Percentiles rank a stretch among this genome's conserved stretches.
phyloP scores from a whole-genome alignment of 2,797 vertebrate genomes.

The Glyptemys insculpta region DNA sequence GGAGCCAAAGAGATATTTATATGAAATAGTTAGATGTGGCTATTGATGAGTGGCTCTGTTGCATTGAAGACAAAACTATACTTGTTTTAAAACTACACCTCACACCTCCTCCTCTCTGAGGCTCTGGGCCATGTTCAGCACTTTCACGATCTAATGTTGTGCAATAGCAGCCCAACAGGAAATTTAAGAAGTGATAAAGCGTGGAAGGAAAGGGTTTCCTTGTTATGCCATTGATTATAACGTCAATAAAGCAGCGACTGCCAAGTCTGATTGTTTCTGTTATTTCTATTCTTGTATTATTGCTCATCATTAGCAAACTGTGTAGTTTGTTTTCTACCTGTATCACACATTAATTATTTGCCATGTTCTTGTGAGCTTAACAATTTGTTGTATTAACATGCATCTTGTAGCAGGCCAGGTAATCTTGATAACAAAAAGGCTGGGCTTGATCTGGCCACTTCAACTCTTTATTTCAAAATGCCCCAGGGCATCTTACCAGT shows the following conservation, averaged over 20 bases:
- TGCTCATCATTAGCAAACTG: background rate
- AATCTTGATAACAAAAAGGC: background rate
- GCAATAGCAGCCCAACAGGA: background rate
- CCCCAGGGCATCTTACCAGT: background rate
- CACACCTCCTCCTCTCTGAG: background rate
- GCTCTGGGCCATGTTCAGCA: background rate
- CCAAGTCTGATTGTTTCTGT: background rate
- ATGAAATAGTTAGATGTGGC: background rate
- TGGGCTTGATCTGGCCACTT: background rate
- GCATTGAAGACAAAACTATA: background rate
- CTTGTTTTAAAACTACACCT: background rate
- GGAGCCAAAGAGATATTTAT: background rate
- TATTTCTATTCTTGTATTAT: background rate
- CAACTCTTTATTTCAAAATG: background rate
- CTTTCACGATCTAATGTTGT: background rate
- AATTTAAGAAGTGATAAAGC: background rate
- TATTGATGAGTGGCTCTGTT: background rate
- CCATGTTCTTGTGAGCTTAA: conserved; percentile 26
- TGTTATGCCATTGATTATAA: background rate
- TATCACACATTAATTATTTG: background rate
- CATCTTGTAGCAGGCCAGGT: background rate
- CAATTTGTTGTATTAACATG: conserved; percentile 7
- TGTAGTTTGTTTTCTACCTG: background rate
- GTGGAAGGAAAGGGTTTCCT: background rate
- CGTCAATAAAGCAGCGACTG: background rate